Percentiles rank a stretch among this genome's conserved stretches.
Conservation (phyloP, 1,140 invertebrate species). For the Tenebrio molitor region DNA sequence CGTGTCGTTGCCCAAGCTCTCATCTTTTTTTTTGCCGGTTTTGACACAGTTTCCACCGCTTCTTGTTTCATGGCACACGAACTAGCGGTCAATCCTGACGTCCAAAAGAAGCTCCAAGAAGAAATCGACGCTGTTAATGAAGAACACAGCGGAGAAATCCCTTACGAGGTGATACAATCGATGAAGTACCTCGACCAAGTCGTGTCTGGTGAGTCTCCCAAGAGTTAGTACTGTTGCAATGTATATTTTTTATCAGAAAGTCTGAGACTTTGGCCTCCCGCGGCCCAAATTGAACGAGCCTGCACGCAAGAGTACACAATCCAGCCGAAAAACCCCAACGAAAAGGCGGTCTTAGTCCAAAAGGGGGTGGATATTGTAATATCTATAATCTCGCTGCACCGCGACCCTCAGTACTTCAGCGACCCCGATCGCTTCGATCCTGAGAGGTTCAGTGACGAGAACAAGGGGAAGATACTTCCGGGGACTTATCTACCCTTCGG, state of each 20-base stretch:
- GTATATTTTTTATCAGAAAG: conserved; percentile 4
- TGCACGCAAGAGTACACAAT: background rate
- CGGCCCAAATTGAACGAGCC: background rate
- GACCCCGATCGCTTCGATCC: conserved; percentile 6
- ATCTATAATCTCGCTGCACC: background rate
- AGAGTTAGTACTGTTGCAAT: background rate
- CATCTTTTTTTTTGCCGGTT: conserved; percentile 68
- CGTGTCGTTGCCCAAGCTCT: conserved; percentile 61
- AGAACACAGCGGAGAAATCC: conserved; percentile 56
- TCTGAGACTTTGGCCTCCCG: conserved; percentile 6
- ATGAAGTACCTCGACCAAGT: conserved; percentile 63
- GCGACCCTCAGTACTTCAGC: conserved; percentile 8
- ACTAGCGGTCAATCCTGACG: conserved; percentile 72
- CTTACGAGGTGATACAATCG: conserved; percentile 59
- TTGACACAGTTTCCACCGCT: conserved; percentile 73
- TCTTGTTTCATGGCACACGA: conserved; percentile 70
- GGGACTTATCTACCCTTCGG: conserved; percentile 73
- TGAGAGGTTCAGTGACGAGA: conserved; percentile 20
- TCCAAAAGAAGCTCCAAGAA: conserved; percentile 72
- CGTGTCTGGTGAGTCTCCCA: background rate
- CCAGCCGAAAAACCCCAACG: background rate
- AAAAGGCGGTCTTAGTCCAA: background rate
- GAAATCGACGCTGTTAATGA: conserved; percentile 69
- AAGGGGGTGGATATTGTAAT: background rate
- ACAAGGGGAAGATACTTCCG: conserved; percentile 51